Percentiles rank a stretch among this genome's conserved stretches.
Evolutionary conservation across 1,140 invertebrate genomes (phyloP).

Genomic region (Orius insidiosus): DNA sequence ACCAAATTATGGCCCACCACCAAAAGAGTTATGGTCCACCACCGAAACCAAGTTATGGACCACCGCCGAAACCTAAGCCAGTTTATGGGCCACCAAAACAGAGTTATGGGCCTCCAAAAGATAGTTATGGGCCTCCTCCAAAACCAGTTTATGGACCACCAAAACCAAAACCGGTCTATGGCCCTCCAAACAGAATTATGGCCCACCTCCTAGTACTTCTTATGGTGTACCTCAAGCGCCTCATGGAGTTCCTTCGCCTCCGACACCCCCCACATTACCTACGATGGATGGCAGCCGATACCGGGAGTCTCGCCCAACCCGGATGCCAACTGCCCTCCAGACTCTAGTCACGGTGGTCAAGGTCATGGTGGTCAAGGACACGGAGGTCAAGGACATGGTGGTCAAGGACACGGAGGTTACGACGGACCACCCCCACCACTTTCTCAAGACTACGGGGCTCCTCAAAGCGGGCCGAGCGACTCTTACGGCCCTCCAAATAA

Average conservation of each 20-base stretch:
- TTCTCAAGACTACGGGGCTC: constrained; percentile 12
- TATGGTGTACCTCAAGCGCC: constrained; percentile 25
- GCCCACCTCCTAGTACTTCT: constrained; percentile 25
- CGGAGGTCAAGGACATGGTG: background rate
- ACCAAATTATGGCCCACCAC: constrained; percentile 20
- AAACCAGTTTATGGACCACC: constrained; percentile 26
- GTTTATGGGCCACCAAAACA: constrained; percentile 21
- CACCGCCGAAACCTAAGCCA: constrained; percentile 25
- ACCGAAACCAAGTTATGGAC: constrained; percentile 24
- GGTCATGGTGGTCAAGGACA: background rate
- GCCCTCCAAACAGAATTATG: constrained; percentile 25
- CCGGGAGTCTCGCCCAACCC: constrained; percentile 35
- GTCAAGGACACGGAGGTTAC: constrained; percentile 10
- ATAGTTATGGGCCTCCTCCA: constrained; percentile 14
- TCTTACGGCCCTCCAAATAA: constrained; percentile 13
- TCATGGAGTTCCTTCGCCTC: constrained; percentile 47
- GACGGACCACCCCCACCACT: constrained; percentile 20
- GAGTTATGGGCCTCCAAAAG: constrained; percentile 20
- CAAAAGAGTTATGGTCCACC: constrained; percentile 23
- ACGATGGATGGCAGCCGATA: constrained; percentile 71
- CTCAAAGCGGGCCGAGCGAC: constrained; percentile 6
- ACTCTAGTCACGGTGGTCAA: constrained; percentile 7
- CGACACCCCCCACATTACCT: constrained; percentile 56
- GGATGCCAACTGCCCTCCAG: constrained; percentile 22
- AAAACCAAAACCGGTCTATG: constrained; percentile 26